Percentiles rank a stretch among this genome's conserved stretches.
Evolutionary conservation across 2,888 invertebrate species (phyloP).

Genomic region (Ectemnius continuus): DNA sequence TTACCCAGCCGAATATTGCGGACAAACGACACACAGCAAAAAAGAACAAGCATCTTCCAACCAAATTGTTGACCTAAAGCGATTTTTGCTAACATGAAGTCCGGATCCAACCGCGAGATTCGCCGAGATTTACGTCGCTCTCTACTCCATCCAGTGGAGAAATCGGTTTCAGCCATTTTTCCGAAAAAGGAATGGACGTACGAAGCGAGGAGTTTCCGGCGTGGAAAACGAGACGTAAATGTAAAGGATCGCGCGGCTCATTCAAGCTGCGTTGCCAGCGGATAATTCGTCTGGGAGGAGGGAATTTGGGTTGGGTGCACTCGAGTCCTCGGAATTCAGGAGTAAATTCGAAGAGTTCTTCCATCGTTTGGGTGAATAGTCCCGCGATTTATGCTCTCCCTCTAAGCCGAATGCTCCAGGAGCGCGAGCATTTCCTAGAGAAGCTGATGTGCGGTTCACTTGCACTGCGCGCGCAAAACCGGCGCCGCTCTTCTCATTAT

Average conservation of each 20-base stretch:
- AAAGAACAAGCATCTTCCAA: too few species aligned
- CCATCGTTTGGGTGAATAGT: background rate
- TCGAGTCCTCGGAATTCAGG: conserved; percentile 6
- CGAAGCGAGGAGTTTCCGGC: conserved; percentile 43
- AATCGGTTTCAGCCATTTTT: conserved; percentile 36
- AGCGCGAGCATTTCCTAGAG: background rate
- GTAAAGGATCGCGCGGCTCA: conserved; percentile 60
- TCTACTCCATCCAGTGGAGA: conserved; percentile 13
- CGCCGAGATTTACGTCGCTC: conserved; percentile 45
- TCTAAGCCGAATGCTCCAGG: background rate
- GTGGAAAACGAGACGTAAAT: conserved; percentile 63
- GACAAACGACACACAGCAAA: background rate
- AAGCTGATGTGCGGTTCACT: too few species aligned
- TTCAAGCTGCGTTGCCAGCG: conserved; percentile 42
- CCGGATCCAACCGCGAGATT: conserved; percentile 37
- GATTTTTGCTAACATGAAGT: conserved; percentile 43
- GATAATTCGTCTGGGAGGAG: conserved; percentile 29
- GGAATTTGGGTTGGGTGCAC: conserved; percentile 4
- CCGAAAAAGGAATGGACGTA: conserved; percentile 47
- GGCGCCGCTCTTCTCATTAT: background rate
- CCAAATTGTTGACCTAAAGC: conserved; percentile 23
- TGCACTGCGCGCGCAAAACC: too few species aligned
- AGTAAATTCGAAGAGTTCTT: conserved; percentile 21
- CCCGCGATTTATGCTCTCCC: background rate
- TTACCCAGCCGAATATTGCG: too few species aligned